phyloP scores from a whole-genome alignment of 2,888 invertebrate species.

The Andrena praecox region DNA sequence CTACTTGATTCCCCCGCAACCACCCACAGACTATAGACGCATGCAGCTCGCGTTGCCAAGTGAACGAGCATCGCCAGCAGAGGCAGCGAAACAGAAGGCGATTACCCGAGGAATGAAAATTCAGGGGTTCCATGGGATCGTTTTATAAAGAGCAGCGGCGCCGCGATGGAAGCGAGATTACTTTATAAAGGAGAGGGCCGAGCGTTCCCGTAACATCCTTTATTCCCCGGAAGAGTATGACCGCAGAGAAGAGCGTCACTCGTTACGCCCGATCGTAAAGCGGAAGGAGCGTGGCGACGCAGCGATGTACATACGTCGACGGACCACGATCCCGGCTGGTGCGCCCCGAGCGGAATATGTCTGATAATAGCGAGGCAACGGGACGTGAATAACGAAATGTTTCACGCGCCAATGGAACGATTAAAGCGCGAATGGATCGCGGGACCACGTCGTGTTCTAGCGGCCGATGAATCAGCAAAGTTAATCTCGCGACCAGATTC shows the following conservation, averaged over 20 bases:
- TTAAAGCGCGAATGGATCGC: conserved; percentile 36
- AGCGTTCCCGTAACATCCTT: neutral
- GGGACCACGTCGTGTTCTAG: conserved; percentile 9
- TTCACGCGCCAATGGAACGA: conserved; percentile 43
- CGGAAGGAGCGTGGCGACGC: neutral
- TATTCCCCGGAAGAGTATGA: conserved; percentile 4
- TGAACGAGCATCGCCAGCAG: neutral
- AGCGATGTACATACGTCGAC: neutral
- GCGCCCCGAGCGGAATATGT: conserved; percentile 30
- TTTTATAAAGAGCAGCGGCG: neutral
- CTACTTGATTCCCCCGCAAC: too few species aligned
- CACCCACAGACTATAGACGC: neutral
- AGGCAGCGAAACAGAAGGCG: neutral
- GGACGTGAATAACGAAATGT: conserved; percentile 55
- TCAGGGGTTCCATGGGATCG: neutral
- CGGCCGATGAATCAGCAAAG: conserved; percentile 46
- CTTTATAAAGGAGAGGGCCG: neutral
- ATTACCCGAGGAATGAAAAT: conserved; percentile 1
- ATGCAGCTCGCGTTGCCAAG: neutral
- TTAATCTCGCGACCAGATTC: conserved; percentile 51
- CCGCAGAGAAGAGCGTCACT: neutral
- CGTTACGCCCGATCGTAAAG: conserved; percentile 4
- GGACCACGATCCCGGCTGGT: conserved; percentile 8
- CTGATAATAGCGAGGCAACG: conserved; percentile 48
- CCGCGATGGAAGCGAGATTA: neutral